A percentile compares a stretch with the other conserved stretches of the same genome.
Evolutionary conservation across 2,113 vertebrate species (phyloP).

Genomic region (Xenopus borealis): DNA sequence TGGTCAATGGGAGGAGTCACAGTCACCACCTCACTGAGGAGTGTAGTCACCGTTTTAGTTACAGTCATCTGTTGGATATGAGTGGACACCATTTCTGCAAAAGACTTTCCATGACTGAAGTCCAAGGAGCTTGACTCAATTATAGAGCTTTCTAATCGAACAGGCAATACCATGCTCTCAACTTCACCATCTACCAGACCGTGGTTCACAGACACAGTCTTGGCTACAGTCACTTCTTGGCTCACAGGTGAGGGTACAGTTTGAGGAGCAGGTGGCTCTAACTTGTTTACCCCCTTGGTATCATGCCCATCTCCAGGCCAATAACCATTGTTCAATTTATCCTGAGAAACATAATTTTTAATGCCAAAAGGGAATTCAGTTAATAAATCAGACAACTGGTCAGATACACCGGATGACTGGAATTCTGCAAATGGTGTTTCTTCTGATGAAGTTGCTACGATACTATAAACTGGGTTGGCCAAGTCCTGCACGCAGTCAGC

Average conservation of each 20-base stretch:
- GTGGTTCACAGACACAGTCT: not conserved
- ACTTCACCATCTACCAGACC: not conserved
- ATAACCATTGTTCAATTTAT: not conserved
- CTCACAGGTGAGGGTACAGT: too few species aligned
- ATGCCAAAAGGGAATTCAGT: conserved; percentile 70
- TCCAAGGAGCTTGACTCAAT: not conserved
- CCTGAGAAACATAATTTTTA: conserved; percentile 42
- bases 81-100: too few species aligned
- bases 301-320: too few species aligned
- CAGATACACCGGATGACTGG: conserved; percentile 42
- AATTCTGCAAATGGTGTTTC: not conserved
- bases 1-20: too few species aligned
- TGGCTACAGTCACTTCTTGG: too few species aligned
- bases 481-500: not conserved
- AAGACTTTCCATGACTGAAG: not conserved
- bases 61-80: not conserved
- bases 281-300: too few species aligned
- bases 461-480: conserved; percentile 4
- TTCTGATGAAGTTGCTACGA: not conserved
- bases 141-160: too few species aligned
- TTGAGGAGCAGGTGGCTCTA: too few species aligned
- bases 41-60: not conserved
- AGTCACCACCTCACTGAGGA: too few species aligned
- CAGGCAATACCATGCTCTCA: not conserved
- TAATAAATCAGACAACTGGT: conserved; percentile 67